Evolutionary conservation across 2,113 vertebrate species (phyloP).

Genomic region (Bostrychus sinensis): DNA sequence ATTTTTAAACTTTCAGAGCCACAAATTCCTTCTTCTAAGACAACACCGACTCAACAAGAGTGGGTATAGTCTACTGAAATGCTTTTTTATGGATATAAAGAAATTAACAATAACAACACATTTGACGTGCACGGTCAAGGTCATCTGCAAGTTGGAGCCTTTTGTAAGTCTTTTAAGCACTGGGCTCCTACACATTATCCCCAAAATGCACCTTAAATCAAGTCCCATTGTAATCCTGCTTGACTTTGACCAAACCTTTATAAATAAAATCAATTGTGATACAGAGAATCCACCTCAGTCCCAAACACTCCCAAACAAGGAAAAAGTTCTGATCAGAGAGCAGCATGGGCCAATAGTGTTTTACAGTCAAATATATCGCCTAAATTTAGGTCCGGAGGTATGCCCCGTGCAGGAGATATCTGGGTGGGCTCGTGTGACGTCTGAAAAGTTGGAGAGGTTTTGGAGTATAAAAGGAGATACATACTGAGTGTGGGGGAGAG

Average conservation of each 20-base stretch:
- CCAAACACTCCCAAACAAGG: slow-evolving; percentile 74
- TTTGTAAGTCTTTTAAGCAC: slow-evolving; percentile 8
- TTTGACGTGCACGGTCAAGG: neutral
- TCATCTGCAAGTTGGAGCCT: neutral
- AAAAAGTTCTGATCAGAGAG: slow-evolving; percentile 61
- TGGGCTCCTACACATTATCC: no score
- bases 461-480: slow-evolving; percentile 83
- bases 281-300: slow-evolving; percentile 42
- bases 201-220: slow-evolving; percentile 12
- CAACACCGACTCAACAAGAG: slow-evolving; percentile 89
- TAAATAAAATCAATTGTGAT: slow-evolving; percentile 61
- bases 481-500: slow-evolving; percentile 85
- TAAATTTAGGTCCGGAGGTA: slow-evolving; percentile 84
- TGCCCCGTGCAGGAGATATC: slow-evolving; percentile 66
- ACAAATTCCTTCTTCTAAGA: slow-evolving; percentile 96
- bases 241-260: slow-evolving; percentile 63
- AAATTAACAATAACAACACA: slow-evolving; percentile 86
- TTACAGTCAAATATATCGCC: slow-evolving; percentile 73
- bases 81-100: slow-evolving; percentile 89
- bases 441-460: slow-evolving; percentile 82
- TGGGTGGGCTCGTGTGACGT: slow-evolving; percentile 79
- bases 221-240: no score
- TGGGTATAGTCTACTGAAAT: slow-evolving; percentile 86
- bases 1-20: slow-evolving; percentile 99
- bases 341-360: slow-evolving; percentile 43